Percentiles rank a stretch among this genome's conserved stretches.
Conservation (phyloP, 2,113 vertebrate genomes). For the Ctenodactylus gundi region DNA sequence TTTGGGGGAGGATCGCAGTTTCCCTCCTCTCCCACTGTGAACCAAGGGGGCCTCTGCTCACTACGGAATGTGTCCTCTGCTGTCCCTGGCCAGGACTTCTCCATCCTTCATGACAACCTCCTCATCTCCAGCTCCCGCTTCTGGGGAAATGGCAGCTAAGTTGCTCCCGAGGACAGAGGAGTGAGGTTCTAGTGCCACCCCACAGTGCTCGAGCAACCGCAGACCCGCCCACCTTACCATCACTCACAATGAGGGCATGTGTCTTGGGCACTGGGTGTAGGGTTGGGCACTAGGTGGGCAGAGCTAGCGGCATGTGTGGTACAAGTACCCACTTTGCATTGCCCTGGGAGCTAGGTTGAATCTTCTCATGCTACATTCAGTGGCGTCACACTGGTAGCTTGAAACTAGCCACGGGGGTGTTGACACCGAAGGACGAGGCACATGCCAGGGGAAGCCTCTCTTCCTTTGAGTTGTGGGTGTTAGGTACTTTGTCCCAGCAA, state of each 20-base stretch:
- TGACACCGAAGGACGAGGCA: neutral
- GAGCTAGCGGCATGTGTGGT: accelerated
- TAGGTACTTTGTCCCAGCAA: no score
- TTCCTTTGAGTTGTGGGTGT: no score
- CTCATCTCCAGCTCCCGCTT: neutral
- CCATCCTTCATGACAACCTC: neutral
- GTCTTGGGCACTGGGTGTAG: accelerated
- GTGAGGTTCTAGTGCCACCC: neutral
- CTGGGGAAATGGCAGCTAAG: neutral
- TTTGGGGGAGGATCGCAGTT: neutral
- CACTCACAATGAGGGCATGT: accelerated
- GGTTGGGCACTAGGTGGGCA: no score
- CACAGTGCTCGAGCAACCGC: neutral
- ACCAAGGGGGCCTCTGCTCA: neutral
- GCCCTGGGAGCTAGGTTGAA: neutral
- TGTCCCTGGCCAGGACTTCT: neutral
- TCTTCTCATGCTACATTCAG: neutral
- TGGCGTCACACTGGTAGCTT: neutral
- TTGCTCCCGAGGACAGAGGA: neutral
- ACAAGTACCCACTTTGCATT: accelerated
- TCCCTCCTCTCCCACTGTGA: neutral
- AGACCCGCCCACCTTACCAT: accelerated
- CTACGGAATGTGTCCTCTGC: no score
- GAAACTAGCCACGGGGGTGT: neutral
- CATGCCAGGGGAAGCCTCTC: no score